Percentiles rank a stretch among this genome's conserved stretches.
Conservation (phyloP, 2,888 invertebrate genomes). For the Odiellus spinosus region DNA sequence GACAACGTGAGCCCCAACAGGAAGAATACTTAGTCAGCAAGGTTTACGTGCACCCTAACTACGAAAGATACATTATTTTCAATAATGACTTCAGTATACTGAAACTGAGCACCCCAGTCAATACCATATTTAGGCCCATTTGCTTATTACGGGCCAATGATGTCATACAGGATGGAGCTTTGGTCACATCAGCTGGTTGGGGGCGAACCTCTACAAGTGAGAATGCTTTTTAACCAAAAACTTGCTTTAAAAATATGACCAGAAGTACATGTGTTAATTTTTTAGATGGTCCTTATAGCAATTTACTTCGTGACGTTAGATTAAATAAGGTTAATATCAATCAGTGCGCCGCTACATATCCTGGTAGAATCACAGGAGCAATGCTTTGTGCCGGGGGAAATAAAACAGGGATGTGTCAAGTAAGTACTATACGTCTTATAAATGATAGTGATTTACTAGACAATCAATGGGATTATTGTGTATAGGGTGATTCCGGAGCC, state of each 20-base stretch:
- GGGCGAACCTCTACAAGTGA: constrained; percentile 10
- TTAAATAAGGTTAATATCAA: constrained; percentile 7
- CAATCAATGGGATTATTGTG: too few species aligned
- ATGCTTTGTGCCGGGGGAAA: constrained; percentile 11
- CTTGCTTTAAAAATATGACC: neutral
- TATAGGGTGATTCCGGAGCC: constrained; percentile 10
- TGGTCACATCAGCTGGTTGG: constrained; percentile 9
- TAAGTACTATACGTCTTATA: neutral
- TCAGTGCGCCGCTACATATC: constrained; percentile 6
- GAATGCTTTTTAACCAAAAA: neutral
- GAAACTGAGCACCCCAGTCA: constrained; percentile 1
- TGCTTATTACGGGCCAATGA: constrained; percentile 9
- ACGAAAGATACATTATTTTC: constrained; percentile 6
- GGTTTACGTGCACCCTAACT: constrained; percentile 6
- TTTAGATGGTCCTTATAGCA: constrained; percentile 8
- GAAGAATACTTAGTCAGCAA: constrained; percentile 4
- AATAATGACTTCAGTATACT: constrained; percentile 10
- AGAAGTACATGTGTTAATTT: neutral
- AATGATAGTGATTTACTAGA: too few species aligned
- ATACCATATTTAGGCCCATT: constrained; percentile 6
- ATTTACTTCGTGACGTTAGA: constrained; percentile 6
- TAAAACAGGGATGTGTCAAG: constrained; percentile 8
- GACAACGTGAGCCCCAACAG: neutral
- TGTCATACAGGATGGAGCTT: constrained; percentile 4
- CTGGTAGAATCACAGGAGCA: constrained; percentile 8